Base-by-base conservation (phyloP, 2,113 vertebrate genomes). In the Hypanus sabinus region DNA sequence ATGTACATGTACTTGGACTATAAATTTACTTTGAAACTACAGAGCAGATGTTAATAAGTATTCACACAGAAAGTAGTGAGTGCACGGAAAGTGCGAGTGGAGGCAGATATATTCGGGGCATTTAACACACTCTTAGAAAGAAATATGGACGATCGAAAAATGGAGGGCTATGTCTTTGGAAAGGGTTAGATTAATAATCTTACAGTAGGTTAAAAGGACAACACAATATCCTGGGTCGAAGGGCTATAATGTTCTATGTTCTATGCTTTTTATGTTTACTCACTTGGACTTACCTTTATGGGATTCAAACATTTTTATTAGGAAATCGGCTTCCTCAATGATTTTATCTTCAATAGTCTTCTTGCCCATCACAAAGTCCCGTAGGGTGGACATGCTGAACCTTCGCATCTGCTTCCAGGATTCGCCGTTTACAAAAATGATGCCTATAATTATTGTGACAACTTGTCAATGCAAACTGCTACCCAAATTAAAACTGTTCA, bases 331-430 rank as follows among this genome's bases (percentile, higher is more conserved):
- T 95, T 97, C 96, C 71, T 97, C 96, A 76, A 96, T 94, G 93
- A 96, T 96, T 94, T 94, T 94, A 60, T 91, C 60, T 95, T 97
- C 96, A 0, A 96, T 85, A 62, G 95, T 95, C 94, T 95, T 96
- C 94, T 92, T 96, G 94, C 96, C 96, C 96, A 97, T 96, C 80
- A 96, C 96, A 0, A 97, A 96, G 71, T 97, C 96, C 46, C 96
- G 7, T 88, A 97, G 95, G 0, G 96, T 97, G 93, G 95, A 95
- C 94, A 97, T 93, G 60, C 96, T 95, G 87, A 97, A 97, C n/a
- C 96, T 96, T 83, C 96, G 95, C 95, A 96, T 95, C 24, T 88
- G 83, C 27, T n/a, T 88, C 83, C 83, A 88, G 7, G 83, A 88
- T 5, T 88, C 83, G 11, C 96, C 96, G 0, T 96, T 95, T 75